Percentiles rank a stretch among this genome's conserved stretches.
Evolutionary conservation across 2,888 invertebrate species (phyloP).

Genomic region (Pogonocherus hispidulus): DNA sequence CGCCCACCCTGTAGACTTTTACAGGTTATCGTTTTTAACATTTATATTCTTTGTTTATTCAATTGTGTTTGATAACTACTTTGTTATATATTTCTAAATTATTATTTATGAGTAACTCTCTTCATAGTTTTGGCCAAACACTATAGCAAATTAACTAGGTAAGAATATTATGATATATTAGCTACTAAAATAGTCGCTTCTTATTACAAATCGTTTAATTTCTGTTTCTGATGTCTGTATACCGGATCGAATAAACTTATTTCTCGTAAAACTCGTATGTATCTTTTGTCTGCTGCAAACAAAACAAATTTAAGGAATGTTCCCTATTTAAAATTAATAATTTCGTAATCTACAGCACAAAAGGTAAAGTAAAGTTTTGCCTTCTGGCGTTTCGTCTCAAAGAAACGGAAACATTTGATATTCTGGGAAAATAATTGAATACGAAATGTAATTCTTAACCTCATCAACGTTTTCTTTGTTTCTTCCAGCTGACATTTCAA

Average conservation of each 20-base stretch:
- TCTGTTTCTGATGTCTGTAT: slow-evolving; percentile 7
- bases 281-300: slow-evolving; percentile 18
- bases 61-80: no score
- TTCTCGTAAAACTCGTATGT: slow-evolving; percentile 4
- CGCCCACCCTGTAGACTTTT: no score
- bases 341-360: slow-evolving; percentile 47
- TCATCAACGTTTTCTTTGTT: slow-evolving; percentile 57
- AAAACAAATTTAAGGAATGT: slow-evolving; percentile 35
- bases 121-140: no score
- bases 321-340: slow-evolving; percentile 35
- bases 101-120: no score
- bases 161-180: no score
- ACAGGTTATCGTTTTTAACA: no score
- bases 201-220: background rate
- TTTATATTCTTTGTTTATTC: no score
- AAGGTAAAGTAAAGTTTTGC: slow-evolving; percentile 36
- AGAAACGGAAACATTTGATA: slow-evolving; percentile 56
- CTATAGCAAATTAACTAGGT: no score
- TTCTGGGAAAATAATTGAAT: slow-evolving; percentile 62
- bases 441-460: slow-evolving; percentile 62
- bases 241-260: background rate
- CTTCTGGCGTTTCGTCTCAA: slow-evolving; percentile 44
- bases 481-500: slow-evolving; percentile 55
- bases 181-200: no score
- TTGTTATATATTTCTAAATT: no score